Base-by-base conservation (phyloP, 2,113 vertebrate genomes). In the Ctenomys sociabilis region DNA sequence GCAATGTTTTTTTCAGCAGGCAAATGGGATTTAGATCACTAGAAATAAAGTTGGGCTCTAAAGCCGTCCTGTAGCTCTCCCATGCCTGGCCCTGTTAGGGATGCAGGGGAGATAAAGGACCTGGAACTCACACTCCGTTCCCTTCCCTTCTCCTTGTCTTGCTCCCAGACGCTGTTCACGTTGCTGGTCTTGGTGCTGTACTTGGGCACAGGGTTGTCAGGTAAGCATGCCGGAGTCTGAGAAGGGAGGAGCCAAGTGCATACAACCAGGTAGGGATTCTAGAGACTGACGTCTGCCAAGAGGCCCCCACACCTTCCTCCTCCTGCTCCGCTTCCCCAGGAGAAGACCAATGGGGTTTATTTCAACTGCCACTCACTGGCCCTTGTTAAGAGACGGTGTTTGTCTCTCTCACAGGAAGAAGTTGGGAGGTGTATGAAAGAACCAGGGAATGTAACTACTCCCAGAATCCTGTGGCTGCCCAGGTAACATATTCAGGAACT, bases 121-220 rank as follows among this genome's bases (percentile, higher is more conserved):
- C 24, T 54, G 61, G 61, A 80, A 35, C 3, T 90, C 61, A 88
- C 30, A 32, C 5, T 78, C 73, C 28, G 12, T 28, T 4, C 16
- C 10, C 21, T 21, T 7, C 35, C 40, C 26, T 32, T 19, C 21
- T 63, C 35, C 85, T 87, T 77, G 17, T 49, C 57, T 63, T 14
- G 12, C 1, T 87, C 77, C 19, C 85, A 97, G 97, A 96, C 75
- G 0, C 84, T 94, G 83, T 28, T 98, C 95, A 54, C 85, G 0
- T 6, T 97, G 93, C 63, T 97, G 83, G 24, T 97, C 85, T 72
- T 98, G 92, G 84, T 95, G 63, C 88, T 97, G 78, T 97, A 97
- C 35, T 37, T 97, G 97, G 70, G 89, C 68, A 80, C 90, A 5
- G 82, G 92, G 35, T 54, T 97, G n/a, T 96, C 92, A 66, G 97